These are phyloP conservation scores for Phalacrocorax aristotelis DNA, from an alignment of 2,113 vertebrate species.

Conservation along the genomic window DNA sequence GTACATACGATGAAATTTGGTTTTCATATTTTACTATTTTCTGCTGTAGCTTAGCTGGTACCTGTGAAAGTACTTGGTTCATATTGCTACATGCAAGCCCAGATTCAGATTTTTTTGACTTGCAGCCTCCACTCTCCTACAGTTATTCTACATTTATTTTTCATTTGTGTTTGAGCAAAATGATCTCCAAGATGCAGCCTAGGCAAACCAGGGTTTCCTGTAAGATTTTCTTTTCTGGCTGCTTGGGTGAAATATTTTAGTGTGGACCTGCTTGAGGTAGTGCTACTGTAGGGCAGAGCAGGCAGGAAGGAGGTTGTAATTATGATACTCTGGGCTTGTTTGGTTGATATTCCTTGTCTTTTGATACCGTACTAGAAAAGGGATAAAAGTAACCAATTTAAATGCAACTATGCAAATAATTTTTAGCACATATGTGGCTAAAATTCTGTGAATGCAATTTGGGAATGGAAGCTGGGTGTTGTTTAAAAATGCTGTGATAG, in stretches of 20 bases:
- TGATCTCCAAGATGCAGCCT: background rate
- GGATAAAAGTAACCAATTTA: background rate
- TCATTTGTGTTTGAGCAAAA: background rate
- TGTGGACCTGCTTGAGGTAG: background rate
- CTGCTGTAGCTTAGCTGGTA: background rate
- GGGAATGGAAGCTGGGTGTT: background rate
- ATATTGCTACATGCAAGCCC: fast-evolving
- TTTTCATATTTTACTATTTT: fast-evolving
- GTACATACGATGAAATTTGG: fast-evolving
- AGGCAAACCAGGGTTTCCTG: background rate
- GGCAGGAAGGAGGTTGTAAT: background rate
- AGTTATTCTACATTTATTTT: background rate
- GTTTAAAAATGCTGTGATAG: background rate
- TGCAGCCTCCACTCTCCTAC: fast-evolving
- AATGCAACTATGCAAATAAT: background rate
- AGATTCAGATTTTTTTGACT: background rate
- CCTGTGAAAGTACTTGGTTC: background rate
- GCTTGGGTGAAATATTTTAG: background rate
- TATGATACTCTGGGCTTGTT: background rate
- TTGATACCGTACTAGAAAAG: background rate
- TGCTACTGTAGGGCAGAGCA: background rate
- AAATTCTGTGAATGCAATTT: background rate
- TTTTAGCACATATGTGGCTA: background rate
- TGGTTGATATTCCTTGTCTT: background rate
- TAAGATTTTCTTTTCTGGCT: background rate